Percentiles rank a stretch among this genome's conserved stretches.
Evolutionary conservation across 2,797 vertebrate species (phyloP).

Genomic region (Fringilla coelebs): DNA sequence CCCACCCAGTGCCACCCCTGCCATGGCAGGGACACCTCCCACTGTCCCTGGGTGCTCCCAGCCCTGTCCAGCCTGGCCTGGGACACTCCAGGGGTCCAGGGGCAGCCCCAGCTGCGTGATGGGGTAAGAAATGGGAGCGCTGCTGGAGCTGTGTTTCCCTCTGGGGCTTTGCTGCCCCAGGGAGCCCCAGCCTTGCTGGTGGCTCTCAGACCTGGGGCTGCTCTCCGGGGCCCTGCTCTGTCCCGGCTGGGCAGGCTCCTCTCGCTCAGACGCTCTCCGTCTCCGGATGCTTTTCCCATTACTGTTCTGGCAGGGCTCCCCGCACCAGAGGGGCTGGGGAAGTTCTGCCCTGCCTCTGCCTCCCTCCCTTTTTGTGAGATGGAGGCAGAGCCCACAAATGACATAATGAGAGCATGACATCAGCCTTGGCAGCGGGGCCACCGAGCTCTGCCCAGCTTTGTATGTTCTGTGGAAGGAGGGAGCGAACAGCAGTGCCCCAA

Average conservation of each 20-base stretch:
- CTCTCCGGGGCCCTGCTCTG: not conserved
- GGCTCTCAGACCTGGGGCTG: not conserved
- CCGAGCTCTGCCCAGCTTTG: not conserved
- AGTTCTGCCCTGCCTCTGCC: not conserved
- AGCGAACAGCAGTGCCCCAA: not conserved
- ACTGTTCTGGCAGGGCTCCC: constrained; percentile 34
- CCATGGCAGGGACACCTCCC: not conserved
- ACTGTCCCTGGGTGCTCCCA: not conserved
- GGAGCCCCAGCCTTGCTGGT: not conserved
- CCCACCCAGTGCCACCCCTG: not conserved
- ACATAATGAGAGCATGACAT: constrained; percentile 73
- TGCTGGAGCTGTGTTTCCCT: not conserved
- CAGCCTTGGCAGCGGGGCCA: constrained; percentile 57
- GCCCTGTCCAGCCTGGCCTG: not conserved
- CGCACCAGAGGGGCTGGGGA: constrained; percentile 10
- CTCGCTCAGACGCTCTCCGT: not conserved
- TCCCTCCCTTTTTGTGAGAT: not conserved
- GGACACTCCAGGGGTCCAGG: not conserved
- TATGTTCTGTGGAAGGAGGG: not conserved
- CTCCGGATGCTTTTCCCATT: constrained; percentile 59
- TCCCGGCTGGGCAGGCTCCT: not conserved
- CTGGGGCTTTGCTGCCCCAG: not conserved
- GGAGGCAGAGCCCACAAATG: constrained; percentile 60
- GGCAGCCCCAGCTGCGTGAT: not conserved
- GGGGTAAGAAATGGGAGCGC: not conserved